These are phyloP conservation scores for Fistularia tabacaria DNA, from an alignment of 2,797 vertebrate genomes.

Conservation along the genomic window DNA sequence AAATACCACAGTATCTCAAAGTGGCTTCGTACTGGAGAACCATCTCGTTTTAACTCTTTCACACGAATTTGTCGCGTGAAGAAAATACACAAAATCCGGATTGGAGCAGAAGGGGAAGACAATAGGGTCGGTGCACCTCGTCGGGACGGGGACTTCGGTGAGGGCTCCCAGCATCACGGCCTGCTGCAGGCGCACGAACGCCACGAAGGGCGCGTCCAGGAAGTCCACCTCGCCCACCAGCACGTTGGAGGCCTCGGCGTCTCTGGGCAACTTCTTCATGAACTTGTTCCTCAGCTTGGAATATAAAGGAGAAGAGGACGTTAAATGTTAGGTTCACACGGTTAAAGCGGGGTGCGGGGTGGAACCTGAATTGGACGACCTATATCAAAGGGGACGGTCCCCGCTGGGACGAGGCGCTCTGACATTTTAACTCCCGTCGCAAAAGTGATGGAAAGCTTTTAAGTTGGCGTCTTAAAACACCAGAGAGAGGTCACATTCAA, in stretches of 20 bases:
- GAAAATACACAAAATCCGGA: too few species aligned
- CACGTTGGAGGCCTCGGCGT: conserved; percentile 96
- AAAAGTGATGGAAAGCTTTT: too few species aligned
- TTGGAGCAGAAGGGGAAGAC: not conserved
- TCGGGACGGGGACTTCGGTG: conserved; percentile 96
- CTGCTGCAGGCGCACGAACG: conserved; percentile 93
- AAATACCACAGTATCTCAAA: too few species aligned
- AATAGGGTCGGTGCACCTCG: conserved; percentile 76
- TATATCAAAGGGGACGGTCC: conserved; percentile 38
- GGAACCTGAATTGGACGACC: conserved; percentile 13
- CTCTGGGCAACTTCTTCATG: conserved; percentile 97
- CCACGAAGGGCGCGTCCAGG: conserved; percentile 90
- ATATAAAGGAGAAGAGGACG: conserved; percentile 21
- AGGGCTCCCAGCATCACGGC: conserved; percentile 96
- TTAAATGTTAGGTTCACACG: conserved; percentile 46
- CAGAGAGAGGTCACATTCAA: too few species aligned
- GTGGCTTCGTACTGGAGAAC: too few species aligned
- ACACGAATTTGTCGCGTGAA: too few species aligned
- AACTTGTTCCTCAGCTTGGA: conserved; percentile 95
- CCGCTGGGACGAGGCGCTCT: conserved; percentile 17
- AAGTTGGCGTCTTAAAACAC: too few species aligned
- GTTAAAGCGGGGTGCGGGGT: conserved; percentile 7
- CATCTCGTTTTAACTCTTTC: too few species aligned
- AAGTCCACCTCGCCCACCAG: conserved; percentile 97
- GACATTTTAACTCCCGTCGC: too few species aligned